These are phyloP conservation scores for Ia io DNA, from an alignment of 2,113 vertebrate genomes.

Conservation along the genomic window DNA sequence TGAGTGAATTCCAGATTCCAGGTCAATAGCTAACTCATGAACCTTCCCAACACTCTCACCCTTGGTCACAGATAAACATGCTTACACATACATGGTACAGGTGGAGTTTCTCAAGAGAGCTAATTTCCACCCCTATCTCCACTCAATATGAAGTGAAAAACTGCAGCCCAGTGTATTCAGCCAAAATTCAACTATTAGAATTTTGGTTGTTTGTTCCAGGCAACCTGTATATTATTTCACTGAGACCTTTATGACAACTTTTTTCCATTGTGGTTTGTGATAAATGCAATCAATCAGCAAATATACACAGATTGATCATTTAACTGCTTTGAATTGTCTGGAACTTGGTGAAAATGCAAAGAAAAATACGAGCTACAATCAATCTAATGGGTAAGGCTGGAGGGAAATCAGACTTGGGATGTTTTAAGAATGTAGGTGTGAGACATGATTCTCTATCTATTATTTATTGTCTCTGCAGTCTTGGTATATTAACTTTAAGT, in stretches of 20 bases:
- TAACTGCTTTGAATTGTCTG: slow-evolving; percentile 36
- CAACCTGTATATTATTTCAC: slow-evolving; percentile 67
- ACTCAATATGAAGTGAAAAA: slow-evolving; percentile 79
- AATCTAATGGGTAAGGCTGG: slow-evolving; percentile 34
- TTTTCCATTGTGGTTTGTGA: slow-evolving; percentile 62
- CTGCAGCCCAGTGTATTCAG: slow-evolving; percentile 68
- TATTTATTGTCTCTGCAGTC: neutral
- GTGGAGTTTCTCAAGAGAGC: slow-evolving; percentile 60
- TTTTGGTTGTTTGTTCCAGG: slow-evolving; percentile 50
- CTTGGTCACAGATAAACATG: neutral
- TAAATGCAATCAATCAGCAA: slow-evolving; percentile 60
- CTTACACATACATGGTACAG: neutral
- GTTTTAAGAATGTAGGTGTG: neutral
- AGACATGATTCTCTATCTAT: neutral
- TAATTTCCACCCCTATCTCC: slow-evolving; percentile 60
- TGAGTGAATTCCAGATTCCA: neutral
- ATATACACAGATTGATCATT: slow-evolving; percentile 53
- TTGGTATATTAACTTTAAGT: slow-evolving; percentile 39
- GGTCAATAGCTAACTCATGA: slow-evolving; percentile 37
- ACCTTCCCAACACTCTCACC: neutral
- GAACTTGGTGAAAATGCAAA: slow-evolving; percentile 19
- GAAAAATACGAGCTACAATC: slow-evolving; percentile 48
- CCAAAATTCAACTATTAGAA: slow-evolving; percentile 73
- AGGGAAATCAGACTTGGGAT: slow-evolving; percentile 15
- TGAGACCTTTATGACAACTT: slow-evolving; percentile 22